phyloP scores from a whole-genome alignment of 2,797 vertebrate genomes.

The Xenentodon cancila region DNA sequence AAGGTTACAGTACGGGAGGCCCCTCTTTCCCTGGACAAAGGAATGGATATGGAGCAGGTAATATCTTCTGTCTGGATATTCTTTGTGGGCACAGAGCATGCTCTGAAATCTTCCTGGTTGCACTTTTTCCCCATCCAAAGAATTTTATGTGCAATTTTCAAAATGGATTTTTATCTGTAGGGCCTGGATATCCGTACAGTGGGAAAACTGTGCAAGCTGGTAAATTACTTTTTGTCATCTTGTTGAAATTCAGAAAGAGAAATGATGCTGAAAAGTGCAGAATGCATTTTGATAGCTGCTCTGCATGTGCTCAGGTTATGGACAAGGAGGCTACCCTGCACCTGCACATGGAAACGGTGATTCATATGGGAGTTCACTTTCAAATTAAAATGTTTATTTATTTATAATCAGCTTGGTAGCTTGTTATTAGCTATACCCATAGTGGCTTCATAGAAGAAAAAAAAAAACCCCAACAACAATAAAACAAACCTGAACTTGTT shows the following conservation, averaged over 20 bases:
- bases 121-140: not conserved
- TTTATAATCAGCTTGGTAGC: not conserved
- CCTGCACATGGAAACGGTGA: constrained; percentile 66
- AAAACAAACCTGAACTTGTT: constrained; percentile 1
- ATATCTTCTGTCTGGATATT: not conserved
- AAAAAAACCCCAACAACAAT: too few species aligned
- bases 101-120: not conserved
- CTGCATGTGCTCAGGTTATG: constrained; percentile 54
- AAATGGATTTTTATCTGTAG: constrained; percentile 32
- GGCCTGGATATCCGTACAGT: constrained; percentile 51
- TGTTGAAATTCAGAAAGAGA: not conserved
- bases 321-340: constrained; percentile 61
- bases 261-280: not conserved
- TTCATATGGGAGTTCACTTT: constrained; percentile 42
- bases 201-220: constrained; percentile 56
- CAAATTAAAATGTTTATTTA: constrained; percentile 13
- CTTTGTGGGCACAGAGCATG: not conserved
- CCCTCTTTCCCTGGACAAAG: constrained; percentile 41
- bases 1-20: constrained; percentile 62
- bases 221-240: constrained; percentile 16
- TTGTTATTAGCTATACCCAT: not conserved
- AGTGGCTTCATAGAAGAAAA: not conserved
- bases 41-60: constrained; percentile 68
- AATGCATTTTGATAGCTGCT: not conserved
- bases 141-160: not conserved